Conservation (phyloP, 2,797 vertebrate genomes). For the Thaleichthys pacificus region DNA sequence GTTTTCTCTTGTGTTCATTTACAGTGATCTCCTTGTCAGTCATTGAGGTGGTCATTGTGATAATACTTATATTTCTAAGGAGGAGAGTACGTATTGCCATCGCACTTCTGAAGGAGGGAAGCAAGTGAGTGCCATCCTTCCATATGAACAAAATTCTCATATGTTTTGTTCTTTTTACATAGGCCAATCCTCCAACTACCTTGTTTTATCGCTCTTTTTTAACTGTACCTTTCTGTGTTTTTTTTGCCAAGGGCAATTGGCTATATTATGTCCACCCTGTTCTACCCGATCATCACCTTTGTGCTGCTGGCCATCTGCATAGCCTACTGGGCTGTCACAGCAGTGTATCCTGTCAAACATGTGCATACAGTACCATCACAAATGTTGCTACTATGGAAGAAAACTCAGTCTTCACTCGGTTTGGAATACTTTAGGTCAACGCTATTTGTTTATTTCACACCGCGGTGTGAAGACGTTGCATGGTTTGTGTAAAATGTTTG, state of each 20-base stretch:
- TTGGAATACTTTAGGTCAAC: too few relatives aligned
- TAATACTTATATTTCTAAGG: conserved; percentile 90
- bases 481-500: too few relatives aligned
- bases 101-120: conserved; percentile 89
- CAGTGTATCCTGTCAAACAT: conserved; percentile 90
- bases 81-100: conserved; percentile 87
- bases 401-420: too few relatives aligned
- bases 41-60: conserved; percentile 79
- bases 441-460: too few relatives aligned
- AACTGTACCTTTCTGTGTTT: conserved; percentile 9
- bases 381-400: not conserved
- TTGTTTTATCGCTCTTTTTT: not conserved
- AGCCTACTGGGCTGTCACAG: conserved; percentile 89
- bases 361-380: not conserved
- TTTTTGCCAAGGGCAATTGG: conserved; percentile 84
- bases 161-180: not conserved
- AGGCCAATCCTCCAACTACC: too few relatives aligned
- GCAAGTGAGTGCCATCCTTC: conserved; percentile 77
- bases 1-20: conserved; percentile 30
- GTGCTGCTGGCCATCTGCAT: conserved; percentile 89
- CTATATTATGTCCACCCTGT: conserved; percentile 87
- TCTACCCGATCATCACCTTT: conserved; percentile 93
- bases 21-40: conserved; percentile 87
- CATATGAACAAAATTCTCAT: not conserved
- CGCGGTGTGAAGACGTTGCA: too few relatives aligned